Percentiles rank a stretch among this genome's conserved stretches.
Conservation (phyloP, 2,888 invertebrate species). For the Automeris io region DNA sequence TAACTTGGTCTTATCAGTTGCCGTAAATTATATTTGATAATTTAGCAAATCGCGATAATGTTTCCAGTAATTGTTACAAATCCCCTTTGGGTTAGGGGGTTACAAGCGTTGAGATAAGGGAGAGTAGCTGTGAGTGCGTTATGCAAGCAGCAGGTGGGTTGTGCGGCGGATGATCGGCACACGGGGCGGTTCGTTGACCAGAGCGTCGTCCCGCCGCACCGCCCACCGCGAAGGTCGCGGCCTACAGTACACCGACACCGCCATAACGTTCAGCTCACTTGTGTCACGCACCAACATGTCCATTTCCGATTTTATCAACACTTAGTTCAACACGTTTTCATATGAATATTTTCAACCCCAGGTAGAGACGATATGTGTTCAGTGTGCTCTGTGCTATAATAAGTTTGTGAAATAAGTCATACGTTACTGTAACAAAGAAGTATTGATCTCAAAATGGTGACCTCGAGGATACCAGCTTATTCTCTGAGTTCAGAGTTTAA, state of each 20-base stretch:
- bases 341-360: conserved; percentile 27
- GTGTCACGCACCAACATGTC: conserved; percentile 16
- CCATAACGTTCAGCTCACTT: conserved; percentile 21
- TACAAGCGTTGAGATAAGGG: conserved; percentile 47
- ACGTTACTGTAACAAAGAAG: conserved; percentile 49
- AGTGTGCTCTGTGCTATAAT: conserved; percentile 63
- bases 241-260: conserved; percentile 44
- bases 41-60: not conserved
- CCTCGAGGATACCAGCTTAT: conserved; percentile 80
- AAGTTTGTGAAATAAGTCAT: conserved; percentile 52
- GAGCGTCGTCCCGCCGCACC: conserved; percentile 67
- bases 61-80: not conserved
- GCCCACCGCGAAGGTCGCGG: conserved; percentile 73
- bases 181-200: conserved; percentile 74
- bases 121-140: conserved; percentile 47
- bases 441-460: conserved; percentile 79
- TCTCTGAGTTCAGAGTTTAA: conserved; percentile 79
- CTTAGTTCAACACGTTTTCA: conserved; percentile 46
- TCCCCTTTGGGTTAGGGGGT: not conserved
- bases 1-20: conserved; percentile 44
- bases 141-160: conserved; percentile 57
- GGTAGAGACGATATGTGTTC: conserved; percentile 74
- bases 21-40: conserved; percentile 27
- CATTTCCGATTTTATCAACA: conserved; percentile 7
- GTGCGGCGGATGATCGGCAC: conserved; percentile 34